Conservation (phyloP, 2,113 vertebrate species). For the Petrocephalus zakoni region DNA sequence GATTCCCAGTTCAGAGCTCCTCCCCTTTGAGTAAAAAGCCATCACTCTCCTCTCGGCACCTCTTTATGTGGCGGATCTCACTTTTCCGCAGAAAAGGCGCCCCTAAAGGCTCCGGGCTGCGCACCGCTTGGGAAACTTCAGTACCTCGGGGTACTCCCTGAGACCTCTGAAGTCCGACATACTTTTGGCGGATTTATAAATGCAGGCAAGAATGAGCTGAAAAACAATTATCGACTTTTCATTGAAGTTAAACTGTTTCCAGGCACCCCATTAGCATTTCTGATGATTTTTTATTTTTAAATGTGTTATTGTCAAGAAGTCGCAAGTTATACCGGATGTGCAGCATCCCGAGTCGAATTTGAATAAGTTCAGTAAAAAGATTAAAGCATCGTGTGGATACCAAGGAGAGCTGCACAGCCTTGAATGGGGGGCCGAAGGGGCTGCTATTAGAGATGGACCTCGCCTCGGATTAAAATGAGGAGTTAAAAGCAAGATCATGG, state of each 20-base stretch:
- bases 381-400: background rate
- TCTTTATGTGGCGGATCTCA: background rate
- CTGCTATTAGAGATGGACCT: background rate
- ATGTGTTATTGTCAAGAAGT: background rate
- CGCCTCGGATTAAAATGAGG: conserved; percentile 8
- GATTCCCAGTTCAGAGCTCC: background rate
- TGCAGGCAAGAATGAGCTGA: background rate
- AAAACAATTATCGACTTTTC: background rate
- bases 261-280: background rate
- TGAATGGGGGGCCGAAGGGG: background rate
- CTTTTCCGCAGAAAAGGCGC: background rate
- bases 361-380: background rate
- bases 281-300: background rate
- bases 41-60: background rate
- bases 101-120: background rate
- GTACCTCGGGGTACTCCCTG: background rate
- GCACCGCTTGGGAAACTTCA: background rate
- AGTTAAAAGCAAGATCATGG: conserved; percentile 16
- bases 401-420: background rate
- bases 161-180: background rate
- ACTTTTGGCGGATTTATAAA: background rate
- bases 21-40: background rate
- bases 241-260: background rate
- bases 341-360: background rate
- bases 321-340: background rate